A percentile compares a stretch with the other conserved stretches of the same genome.
These are phyloP conservation scores for Acipenser transmontanus DNA, from an alignment of 2,797 vertebrate species.

Conservation along the genomic window DNA sequence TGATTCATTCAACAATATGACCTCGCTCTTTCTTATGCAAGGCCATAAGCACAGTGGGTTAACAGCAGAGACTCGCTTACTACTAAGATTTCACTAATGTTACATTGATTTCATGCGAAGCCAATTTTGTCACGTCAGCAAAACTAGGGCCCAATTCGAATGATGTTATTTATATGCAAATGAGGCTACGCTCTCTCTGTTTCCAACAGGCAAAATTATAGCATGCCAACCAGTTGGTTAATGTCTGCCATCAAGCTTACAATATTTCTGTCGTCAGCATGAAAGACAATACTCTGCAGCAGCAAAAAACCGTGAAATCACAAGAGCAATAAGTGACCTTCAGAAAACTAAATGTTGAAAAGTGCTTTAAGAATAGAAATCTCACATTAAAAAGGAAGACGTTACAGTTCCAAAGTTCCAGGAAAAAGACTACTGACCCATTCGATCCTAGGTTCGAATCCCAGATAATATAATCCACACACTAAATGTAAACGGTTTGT, in stretches of 20 bases:
- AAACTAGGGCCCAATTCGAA: constrained; percentile 10
- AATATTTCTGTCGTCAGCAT: constrained; percentile 5
- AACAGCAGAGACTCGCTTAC: not conserved
- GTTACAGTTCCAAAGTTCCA: no score
- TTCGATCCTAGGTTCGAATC: no score
- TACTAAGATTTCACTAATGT: constrained; percentile 17
- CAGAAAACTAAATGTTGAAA: no score
- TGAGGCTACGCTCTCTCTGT: constrained; percentile 8
- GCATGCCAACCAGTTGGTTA: not conserved
- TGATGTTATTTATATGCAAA: constrained; percentile 30
- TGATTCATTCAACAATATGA: no score
- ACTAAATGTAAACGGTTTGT: no score
- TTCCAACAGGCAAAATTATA: constrained; percentile 2
- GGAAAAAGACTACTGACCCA: no score
- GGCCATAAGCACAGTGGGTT: constrained; percentile 7
- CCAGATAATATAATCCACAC: no score
- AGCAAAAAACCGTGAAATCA: not conserved
- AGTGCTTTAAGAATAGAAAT: no score
- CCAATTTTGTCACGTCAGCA: constrained; percentile 20
- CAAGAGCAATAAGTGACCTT: not conserved
- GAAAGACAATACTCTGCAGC: not conserved
- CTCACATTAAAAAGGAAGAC: no score
- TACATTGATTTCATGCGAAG: constrained; percentile 22
- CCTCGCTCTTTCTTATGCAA: no score
- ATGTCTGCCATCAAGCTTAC: not conserved